phyloP scores from a whole-genome alignment of 2,113 vertebrate genomes.

The Plecotus auritus region DNA sequence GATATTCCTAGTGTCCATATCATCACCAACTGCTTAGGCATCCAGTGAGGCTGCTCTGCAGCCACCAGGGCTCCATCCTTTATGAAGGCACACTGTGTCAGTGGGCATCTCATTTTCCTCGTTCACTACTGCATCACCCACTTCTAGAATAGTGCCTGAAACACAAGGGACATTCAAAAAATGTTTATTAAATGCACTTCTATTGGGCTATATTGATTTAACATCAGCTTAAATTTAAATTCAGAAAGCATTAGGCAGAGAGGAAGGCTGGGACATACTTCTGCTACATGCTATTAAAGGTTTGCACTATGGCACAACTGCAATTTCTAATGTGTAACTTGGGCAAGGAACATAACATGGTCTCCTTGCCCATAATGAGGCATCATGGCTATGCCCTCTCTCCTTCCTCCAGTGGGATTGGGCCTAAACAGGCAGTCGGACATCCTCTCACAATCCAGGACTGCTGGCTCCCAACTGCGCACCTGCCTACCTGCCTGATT shows the following conservation, averaged over 20 bases:
- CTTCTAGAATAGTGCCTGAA: neutral
- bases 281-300: neutral
- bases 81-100: neutral
- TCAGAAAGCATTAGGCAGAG: neutral
- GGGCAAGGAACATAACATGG: neutral
- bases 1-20: neutral
- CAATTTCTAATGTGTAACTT: neutral
- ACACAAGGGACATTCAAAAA: neutral
- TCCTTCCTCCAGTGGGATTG: neutral
- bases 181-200: neutral
- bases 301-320: neutral
- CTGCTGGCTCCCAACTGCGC: no score
- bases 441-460: no score
- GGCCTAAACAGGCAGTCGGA: no score
- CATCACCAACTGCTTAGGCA: neutral
- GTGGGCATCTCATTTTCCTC: accelerated
- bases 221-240: neutral
- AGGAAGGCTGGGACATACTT: neutral
- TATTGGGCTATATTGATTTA: neutral
- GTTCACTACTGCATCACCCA: neutral
- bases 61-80: neutral
- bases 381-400: accelerated
- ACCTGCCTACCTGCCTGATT: no score
- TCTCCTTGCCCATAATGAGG: neutral
- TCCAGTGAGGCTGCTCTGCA: neutral